phyloP scores from a whole-genome alignment of 2,888 invertebrate genomes.

The Podabrus alpinus region DNA sequence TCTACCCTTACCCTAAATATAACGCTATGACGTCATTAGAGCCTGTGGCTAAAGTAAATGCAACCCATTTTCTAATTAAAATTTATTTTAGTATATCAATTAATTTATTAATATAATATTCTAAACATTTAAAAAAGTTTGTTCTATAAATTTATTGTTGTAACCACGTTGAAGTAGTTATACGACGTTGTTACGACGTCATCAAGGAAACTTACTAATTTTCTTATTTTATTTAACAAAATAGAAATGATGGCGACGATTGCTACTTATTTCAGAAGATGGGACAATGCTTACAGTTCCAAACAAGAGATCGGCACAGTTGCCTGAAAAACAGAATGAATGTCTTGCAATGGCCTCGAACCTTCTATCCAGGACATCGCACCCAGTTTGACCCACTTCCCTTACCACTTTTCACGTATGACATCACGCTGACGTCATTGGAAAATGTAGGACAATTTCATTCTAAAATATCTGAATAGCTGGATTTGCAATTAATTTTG shows the following conservation, averaged over 20 bases:
- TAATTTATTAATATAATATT: too few relatives aligned
- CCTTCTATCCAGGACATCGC: slow-evolving; percentile 62
- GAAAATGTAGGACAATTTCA: slow-evolving; percentile 67
- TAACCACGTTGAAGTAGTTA: not conserved
- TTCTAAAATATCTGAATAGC: slow-evolving; percentile 62
- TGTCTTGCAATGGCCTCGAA: slow-evolving; percentile 52
- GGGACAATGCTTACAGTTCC: not conserved
- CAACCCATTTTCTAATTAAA: slow-evolving; percentile 49
- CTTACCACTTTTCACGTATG: slow-evolving; percentile 43
- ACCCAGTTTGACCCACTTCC: slow-evolving; percentile 71
- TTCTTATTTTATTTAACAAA: not conserved
- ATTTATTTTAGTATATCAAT: slow-evolving; percentile 12
- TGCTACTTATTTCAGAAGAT: not conserved
- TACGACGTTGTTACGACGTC: not conserved
- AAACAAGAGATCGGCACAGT: slow-evolving; percentile 15
- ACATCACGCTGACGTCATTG: slow-evolving; percentile 63
- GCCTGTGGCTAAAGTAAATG: slow-evolving; percentile 55
- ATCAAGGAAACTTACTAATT: not conserved
- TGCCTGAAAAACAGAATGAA: slow-evolving; percentile 47
- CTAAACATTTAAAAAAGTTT: not conserved
- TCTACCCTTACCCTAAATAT: slow-evolving; percentile 47
- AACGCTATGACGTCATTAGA: slow-evolving; percentile 54
- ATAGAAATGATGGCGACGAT: not conserved
- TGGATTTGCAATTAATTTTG: slow-evolving; percentile 31
- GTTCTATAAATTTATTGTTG: not conserved